Conservation (phyloP, 2,113 vertebrate genomes). For the Otolemur garnettii region DNA sequence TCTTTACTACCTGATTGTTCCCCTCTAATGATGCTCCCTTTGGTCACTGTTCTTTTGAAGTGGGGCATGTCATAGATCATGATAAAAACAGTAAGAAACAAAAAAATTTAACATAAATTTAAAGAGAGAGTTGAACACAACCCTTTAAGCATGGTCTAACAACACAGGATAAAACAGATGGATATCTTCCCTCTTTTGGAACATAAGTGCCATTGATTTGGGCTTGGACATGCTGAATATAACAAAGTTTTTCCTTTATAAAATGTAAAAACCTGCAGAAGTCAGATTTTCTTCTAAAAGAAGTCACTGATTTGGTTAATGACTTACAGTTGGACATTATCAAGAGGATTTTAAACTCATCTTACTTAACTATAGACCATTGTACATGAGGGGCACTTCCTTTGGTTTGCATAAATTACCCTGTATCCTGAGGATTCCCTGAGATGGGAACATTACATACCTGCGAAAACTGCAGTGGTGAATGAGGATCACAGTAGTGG, state of each 20-base stretch:
- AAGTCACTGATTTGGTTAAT: not conserved
- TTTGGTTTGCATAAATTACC: not conserved
- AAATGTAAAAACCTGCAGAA: not conserved
- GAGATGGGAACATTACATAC: constrained; percentile 57
- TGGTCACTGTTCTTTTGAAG: not conserved
- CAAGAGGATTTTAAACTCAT: not conserved
- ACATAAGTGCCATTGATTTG: not conserved
- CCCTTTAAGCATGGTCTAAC: not conserved
- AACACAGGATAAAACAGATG: not conserved
- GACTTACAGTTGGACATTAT: not conserved
- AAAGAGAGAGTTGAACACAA: not conserved
- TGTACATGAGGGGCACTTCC: not conserved
- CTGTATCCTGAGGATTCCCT: not conserved
- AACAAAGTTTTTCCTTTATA: not conserved
- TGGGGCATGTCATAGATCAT: not conserved
- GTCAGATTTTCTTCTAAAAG: not conserved
- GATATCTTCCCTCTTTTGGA: not conserved
- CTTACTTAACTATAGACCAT: not conserved
- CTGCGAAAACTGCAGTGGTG: constrained; percentile 86
- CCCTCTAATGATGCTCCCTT: not conserved
- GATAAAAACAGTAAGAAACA: not conserved
- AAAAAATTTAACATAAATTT: not conserved
- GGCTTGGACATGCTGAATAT: not conserved
- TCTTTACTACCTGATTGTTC: not conserved
- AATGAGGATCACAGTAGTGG: constrained; percentile 80